These are phyloP conservation scores for Ceratina australensis DNA, from an alignment of 1,140 invertebrate species.

Conservation along the genomic window DNA sequence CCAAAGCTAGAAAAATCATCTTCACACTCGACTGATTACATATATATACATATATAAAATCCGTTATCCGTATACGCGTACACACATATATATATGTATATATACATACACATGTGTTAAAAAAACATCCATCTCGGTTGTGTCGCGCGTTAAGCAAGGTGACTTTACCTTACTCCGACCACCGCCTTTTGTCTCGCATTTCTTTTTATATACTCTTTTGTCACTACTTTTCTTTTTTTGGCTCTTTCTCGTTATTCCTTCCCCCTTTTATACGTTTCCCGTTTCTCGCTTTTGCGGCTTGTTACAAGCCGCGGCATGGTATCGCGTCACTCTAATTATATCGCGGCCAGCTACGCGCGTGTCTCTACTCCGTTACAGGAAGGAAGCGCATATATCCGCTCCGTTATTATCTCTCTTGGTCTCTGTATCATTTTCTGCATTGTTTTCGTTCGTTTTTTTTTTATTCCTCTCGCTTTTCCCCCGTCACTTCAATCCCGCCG, in stretches of 20 bases:
- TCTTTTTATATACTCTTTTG: constrained; percentile 26
- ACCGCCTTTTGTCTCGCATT: constrained; percentile 37
- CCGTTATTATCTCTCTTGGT: neutral
- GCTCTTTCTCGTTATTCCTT: neutral
- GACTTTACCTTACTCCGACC: constrained; percentile 42
- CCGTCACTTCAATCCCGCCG: constrained; percentile 7
- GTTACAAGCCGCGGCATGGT: neutral
- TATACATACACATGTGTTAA: constrained; percentile 38
- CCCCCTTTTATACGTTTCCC: neutral
- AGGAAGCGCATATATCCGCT: neutral
- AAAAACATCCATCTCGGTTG: constrained; percentile 41
- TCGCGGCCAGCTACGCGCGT: constrained; percentile 3
- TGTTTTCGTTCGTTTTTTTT: neutral
- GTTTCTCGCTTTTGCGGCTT: constrained; percentile 12
- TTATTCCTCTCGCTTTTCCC: neutral
- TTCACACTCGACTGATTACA: constrained; percentile 51
- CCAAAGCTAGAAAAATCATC: constrained; percentile 64
- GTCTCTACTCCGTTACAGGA: neutral
- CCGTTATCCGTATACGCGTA: neutral
- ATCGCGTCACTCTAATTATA: constrained; percentile 27
- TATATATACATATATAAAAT: constrained; percentile 34
- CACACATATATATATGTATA: constrained; percentile 37
- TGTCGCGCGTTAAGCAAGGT: constrained; percentile 42
- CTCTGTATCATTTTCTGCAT: neutral
- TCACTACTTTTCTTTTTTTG: constrained; percentile 14